Base-by-base conservation (phyloP, 2,113 vertebrate genomes). In the Spea multiplicata region DNA sequence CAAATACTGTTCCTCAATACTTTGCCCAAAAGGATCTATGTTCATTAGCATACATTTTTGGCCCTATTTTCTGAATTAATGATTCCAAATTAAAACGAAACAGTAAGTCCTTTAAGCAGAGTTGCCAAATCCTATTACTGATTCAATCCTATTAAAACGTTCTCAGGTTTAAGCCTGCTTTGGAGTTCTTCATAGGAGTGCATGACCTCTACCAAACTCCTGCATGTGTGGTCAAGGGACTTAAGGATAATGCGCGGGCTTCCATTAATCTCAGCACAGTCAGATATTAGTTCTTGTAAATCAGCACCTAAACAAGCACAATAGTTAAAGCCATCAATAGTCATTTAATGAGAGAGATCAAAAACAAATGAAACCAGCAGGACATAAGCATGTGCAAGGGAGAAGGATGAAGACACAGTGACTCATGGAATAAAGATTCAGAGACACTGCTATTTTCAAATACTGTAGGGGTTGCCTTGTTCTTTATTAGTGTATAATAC, bases 341-440 rank as follows among this genome's bases (percentile, higher is more conserved):
- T 90, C 90, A 92, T 93, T 92, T 94, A 94, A 94, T 94, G 92
- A 94, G 92, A 91, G 92, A 92, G 91, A 94, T 94, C 92, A 94
- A 91, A 94, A 94, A 93, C 91, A 94, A 94, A 94, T 92, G 93
- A 86, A 92, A 93, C 87, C 92, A 93, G 90, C 91, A 85, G 92
- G 92, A 85, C 86, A 84, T 84, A 86, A 12, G 82, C 88, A 90
- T 92, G 88, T 89, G 88, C 90, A 88, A 88, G 89, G 81, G 84
- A 86, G 87, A 88, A 86, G 75, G 46, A 4, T 81, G 82, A 74
- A 87, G 84, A 84, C 82, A 83, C 82, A 86, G 82, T 73, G 65
- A n/a, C 47, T 78, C 44, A 84, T 85, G 79, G 83, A 86, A 82
- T 87, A 82, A 73, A 76, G 88, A 83, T 86, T 82, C 82, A 82